phyloP scores from a whole-genome alignment of 2,888 invertebrate species.

The Phaonia tiefii region DNA sequence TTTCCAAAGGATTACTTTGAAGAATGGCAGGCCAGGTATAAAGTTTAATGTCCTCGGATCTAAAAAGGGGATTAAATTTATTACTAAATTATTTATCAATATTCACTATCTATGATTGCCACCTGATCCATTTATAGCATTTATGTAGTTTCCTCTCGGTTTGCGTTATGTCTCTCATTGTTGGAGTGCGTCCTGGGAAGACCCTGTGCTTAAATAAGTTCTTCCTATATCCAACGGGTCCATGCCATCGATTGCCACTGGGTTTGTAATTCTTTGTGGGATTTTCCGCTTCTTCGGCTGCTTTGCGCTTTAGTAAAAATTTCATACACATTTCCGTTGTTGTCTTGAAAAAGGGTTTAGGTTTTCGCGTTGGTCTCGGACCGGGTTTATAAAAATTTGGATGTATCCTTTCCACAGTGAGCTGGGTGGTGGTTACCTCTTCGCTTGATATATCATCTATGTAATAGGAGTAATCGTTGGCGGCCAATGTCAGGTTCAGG shows the following conservation, averaged over 20 bases:
- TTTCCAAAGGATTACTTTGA: conserved; percentile 5
- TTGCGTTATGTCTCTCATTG: conserved; percentile 40
- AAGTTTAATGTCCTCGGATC: conserved; percentile 45
- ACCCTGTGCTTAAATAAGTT: conserved; percentile 31
- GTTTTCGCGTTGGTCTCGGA: neutral
- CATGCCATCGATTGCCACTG: conserved; percentile 63
- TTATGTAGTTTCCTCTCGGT: conserved; percentile 56
- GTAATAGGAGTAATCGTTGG: neutral
- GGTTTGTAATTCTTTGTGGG: conserved; percentile 44
- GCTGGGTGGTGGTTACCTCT: neutral
- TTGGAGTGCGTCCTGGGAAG: neutral
- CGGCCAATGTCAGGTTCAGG: neutral
- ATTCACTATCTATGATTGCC: too few relatives aligned
- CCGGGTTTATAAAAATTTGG: conserved; percentile 5
- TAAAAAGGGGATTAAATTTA: conserved; percentile 14
- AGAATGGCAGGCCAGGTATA: conserved; percentile 57
- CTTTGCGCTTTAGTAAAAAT: conserved; percentile 49
- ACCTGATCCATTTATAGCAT: conserved; percentile 63
- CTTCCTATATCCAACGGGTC: conserved; percentile 46
- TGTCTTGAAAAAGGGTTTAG: neutral
- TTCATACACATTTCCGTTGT: conserved; percentile 47
- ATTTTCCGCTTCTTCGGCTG: conserved; percentile 52
- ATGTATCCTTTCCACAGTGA: neutral
- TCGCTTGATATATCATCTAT: conserved; percentile 17
- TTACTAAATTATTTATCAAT: too few relatives aligned